These are phyloP conservation scores for Argyresthia albistria DNA, from an alignment of 2,888 invertebrate genomes.

Conservation along the genomic window DNA sequence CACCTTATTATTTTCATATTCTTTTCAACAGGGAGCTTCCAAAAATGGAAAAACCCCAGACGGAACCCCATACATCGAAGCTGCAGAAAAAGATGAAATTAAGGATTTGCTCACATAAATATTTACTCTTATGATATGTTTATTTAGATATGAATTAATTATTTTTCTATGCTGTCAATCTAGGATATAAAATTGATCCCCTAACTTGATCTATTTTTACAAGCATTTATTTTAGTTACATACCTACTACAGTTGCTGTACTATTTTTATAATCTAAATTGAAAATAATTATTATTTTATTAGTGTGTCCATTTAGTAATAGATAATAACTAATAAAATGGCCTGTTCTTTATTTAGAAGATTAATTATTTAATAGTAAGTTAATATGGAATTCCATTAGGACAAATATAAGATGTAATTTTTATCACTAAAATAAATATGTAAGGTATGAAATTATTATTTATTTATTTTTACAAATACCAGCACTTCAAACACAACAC, in stretches of 20 bases:
- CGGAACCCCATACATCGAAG: conserved; percentile 88
- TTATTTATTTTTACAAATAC: conserved; percentile 4
- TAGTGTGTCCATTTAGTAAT: conserved; percentile 53
- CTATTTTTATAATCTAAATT: conserved; percentile 46
- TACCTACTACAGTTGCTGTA: conserved; percentile 26
- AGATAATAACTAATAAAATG: conserved; percentile 30
- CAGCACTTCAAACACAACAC: not conserved
- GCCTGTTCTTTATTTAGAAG: conserved; percentile 53
- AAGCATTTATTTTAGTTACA: conserved; percentile 65
- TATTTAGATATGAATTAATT: conserved; percentile 21
- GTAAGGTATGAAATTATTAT: conserved; percentile 9
- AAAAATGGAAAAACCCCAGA: conserved; percentile 89
- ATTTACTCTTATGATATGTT: conserved; percentile 12
- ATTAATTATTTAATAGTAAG: conserved; percentile 61
- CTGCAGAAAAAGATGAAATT: conserved; percentile 93
- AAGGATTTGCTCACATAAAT: conserved; percentile 76
- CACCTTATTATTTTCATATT: not conserved
- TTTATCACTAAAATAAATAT: conserved; percentile 49
- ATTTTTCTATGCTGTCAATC: conserved; percentile 29
- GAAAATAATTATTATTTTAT: conserved; percentile 29
- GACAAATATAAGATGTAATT: conserved; percentile 45
- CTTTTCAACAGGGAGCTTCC: conserved; percentile 78
- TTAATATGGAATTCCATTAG: conserved; percentile 33
- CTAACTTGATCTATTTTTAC: conserved; percentile 52
- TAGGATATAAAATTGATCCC: too few relatives aligned